Base-by-base conservation (phyloP, 2,113 vertebrate genomes). In the Accipiter virgatus region DNA sequence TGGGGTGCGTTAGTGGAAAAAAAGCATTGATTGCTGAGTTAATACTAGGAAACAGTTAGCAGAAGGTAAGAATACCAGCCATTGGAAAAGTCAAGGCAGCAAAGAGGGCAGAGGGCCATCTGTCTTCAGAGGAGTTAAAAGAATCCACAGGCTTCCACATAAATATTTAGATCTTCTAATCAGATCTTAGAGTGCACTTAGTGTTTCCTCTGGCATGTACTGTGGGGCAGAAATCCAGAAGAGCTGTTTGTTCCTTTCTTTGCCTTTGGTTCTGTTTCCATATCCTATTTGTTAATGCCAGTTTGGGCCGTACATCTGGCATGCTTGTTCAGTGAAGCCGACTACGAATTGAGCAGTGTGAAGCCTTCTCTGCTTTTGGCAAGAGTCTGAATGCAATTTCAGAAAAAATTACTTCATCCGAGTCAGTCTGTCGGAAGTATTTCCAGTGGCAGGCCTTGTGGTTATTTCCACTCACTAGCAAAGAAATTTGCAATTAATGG, bases 151-250 rank as follows among this genome's bases (percentile, higher is more conserved):
- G 66, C 91, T 97, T 96, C 85, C 80, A 95, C 66, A 61, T 86
- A 90, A 95, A 87, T 92, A 93, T 91, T 95, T 91, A 58, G 83
- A 58, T 86, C 71, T 81, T 93, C 71, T 82, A 59, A 84, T 92
- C 84, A 86, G 90, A 82, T 96, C 89, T 95, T 91, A 87, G 88
- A 90, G 79, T 77, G 47, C 68, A n/a, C 36, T 3, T 23, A 48
- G 83, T 58, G 80, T 95, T 95, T 88, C 90, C 80, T 89, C 91
- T 91, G 91, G 93, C 13, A 0, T 9, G 25, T 74, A 55, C 77
- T 0, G 0, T n/a, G 67, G 45, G 79, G 75, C 82, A 91, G 70
- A 80, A 87, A 52, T 82, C 65, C 77, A 87, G 82, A 68, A 27
- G 48, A 86, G 85, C 61, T 90, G 72, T 91, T 94, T 93, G 67